Percentiles rank a stretch among this genome's conserved stretches.
phyloP scores from a whole-genome alignment of 1,140 invertebrate species.

The Piezodorus guildinii region DNA sequence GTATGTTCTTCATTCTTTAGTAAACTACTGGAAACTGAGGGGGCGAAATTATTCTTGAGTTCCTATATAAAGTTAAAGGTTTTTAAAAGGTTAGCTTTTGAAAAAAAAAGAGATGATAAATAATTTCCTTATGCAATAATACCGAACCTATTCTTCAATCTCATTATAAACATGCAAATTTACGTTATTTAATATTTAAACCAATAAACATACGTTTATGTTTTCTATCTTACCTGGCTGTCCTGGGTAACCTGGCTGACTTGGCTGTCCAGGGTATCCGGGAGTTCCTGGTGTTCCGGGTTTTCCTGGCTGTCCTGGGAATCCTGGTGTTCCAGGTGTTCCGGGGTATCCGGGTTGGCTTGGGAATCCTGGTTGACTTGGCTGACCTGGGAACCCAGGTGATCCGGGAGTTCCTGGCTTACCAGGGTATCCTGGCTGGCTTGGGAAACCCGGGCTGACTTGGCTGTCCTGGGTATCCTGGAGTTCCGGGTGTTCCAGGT shows the following conservation, averaged over 20 bases:
- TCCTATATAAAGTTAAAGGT: too few relatives aligned
- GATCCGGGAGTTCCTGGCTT: slow-evolving; percentile 24
- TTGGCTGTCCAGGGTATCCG: slow-evolving; percentile 27
- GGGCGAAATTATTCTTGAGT: too few relatives aligned
- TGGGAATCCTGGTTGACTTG: slow-evolving; percentile 27
- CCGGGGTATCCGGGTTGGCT: slow-evolving; percentile 23
- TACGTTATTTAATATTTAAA: too few relatives aligned
- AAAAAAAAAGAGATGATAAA: too few relatives aligned
- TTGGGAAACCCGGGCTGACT: slow-evolving; percentile 24
- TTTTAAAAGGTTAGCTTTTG: too few relatives aligned
- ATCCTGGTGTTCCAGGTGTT: slow-evolving; percentile 25
- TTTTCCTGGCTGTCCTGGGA: slow-evolving; percentile 27
- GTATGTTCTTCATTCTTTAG: too few relatives aligned
- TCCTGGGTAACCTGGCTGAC: slow-evolving; percentile 28
- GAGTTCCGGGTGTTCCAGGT: slow-evolving; percentile 23
- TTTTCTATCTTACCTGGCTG: too few relatives aligned
- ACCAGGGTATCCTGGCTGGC: slow-evolving; percentile 25
- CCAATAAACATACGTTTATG: too few relatives aligned
- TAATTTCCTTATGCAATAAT: too few relatives aligned
- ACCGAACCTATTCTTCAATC: too few relatives aligned
- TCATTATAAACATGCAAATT: too few relatives aligned
- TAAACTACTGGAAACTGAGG: too few relatives aligned
- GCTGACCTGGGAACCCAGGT: slow-evolving; percentile 20
- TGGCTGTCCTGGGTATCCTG: slow-evolving; percentile 24
- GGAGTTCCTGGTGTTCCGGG: slow-evolving; percentile 27